Evolutionary conservation across 2,888 invertebrate species (phyloP).

Genomic region (Caenorhabditis drosophilae): DNA sequence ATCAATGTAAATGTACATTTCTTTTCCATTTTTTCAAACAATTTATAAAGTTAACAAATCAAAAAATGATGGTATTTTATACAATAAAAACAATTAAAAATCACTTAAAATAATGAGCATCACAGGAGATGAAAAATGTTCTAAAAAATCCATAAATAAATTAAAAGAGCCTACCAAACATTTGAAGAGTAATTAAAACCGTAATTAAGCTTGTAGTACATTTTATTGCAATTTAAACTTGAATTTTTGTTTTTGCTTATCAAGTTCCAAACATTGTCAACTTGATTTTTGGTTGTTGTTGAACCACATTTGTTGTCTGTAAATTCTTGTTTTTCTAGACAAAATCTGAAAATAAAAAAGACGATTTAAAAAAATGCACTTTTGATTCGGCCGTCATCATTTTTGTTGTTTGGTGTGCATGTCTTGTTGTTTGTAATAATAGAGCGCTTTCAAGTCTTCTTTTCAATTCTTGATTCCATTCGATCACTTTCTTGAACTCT

Average conservation of each 20-base stretch:
- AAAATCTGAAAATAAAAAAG: too few species aligned
- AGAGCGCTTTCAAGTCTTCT: constrained; percentile 85
- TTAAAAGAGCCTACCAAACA: too few species aligned
- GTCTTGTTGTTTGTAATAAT: constrained; percentile 41
- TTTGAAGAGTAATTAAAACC: constrained; percentile 56
- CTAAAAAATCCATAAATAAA: neutral
- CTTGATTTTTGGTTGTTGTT: constrained; percentile 62
- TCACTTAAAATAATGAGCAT: constrained; percentile 1
- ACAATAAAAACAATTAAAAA: constrained; percentile 4
- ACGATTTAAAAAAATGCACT: constrained; percentile 12
- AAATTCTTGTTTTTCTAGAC: constrained; percentile 3
- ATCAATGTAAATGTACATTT: too few species aligned
- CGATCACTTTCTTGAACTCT: constrained; percentile 74
- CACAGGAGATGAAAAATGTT: neutral
- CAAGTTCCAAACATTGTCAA: constrained; percentile 59
- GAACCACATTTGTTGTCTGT: constrained; percentile 27
- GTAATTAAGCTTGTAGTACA: constrained; percentile 32
- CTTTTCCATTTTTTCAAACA: neutral
- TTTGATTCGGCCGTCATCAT: constrained; percentile 36
- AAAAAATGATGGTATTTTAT: neutral
- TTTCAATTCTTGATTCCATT: constrained; percentile 81
- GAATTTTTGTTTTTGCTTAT: constrained; percentile 1
- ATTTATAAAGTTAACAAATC: neutral
- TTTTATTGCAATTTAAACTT: neutral
- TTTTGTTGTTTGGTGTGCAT: constrained; percentile 30